phyloP scores from a whole-genome alignment of 2,888 invertebrate genomes.

The Amphiduros pacificus region DNA sequence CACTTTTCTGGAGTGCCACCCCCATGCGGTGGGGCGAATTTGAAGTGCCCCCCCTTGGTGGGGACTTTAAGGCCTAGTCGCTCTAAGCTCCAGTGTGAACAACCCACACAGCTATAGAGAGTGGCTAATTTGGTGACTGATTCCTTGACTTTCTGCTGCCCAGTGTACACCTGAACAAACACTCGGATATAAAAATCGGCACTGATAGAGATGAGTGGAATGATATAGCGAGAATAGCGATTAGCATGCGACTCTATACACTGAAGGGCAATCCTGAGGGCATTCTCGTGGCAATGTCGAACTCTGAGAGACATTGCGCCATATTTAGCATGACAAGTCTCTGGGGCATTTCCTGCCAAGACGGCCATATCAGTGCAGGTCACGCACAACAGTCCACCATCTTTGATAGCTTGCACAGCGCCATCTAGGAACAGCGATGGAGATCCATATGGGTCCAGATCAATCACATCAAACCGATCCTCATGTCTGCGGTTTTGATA shows the following conservation, averaged over 20 bases:
- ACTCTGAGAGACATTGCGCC: constrained; percentile 84
- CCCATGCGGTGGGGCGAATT: constrained; percentile 72
- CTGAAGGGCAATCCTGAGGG: constrained; percentile 87
- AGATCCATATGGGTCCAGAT: constrained; percentile 97
- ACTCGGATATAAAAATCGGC: constrained; percentile 96
- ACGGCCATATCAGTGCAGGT: constrained; percentile 97
- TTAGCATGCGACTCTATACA: constrained; percentile 90
- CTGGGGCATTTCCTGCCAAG: constrained; percentile 91
- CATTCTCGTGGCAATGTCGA: constrained; percentile 86
- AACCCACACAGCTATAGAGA: constrained; percentile 88
- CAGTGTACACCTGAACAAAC: constrained; percentile 81
- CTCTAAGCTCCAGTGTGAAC: constrained; percentile 78
- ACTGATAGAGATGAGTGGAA: constrained; percentile 86
- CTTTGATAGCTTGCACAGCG: constrained; percentile 52
- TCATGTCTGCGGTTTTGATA: constrained; percentile 66
- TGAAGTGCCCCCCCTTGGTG: constrained; percentile 56
- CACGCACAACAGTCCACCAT: constrained; percentile 81
- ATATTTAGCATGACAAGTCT: constrained; percentile 91
- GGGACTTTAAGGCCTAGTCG: constrained; percentile 67
- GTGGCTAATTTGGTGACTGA: constrained; percentile 76
- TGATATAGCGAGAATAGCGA: constrained; percentile 88
- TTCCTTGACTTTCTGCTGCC: constrained; percentile 82
- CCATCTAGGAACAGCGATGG: constrained; percentile 80
- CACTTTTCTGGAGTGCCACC: constrained; percentile 73
- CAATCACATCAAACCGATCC: constrained; percentile 83